Evolutionary conservation across 2,113 vertebrate genomes (phyloP), one percentile per base, ranked within the genome.

Genomic region (Apus apus): DNA sequence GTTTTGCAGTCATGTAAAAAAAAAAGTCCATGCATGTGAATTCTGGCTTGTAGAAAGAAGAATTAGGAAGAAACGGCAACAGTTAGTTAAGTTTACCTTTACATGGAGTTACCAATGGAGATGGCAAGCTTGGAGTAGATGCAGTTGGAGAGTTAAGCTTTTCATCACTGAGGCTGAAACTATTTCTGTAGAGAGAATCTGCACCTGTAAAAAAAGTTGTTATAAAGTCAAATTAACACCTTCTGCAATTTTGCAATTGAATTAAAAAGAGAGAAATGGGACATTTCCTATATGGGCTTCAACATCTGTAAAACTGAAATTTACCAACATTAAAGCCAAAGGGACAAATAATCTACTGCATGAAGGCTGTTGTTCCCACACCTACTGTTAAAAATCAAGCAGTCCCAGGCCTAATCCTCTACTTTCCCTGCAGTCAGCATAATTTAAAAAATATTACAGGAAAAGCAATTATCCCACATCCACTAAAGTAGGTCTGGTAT

Each of bases 141-240:
- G 97, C 93, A 8, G 98, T 98, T 27, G 98, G 98, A 27, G 98
- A 99, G 96, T 99, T 99, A 26, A 99, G 98, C 72, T 99, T 98
- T 97, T 99, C 99, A 32, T 99, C 99, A 13, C 99, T 99, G 97
- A 99, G 98, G 91, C 98, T 99, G 97, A 99, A 98, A 96, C 99
- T 99, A 92, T 98, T 98, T 94, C 99, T 98, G 91, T 97, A 99
- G 36, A 99, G 98, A 0, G 98, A 99, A 90, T 99, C 99, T 26
- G 98, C 99, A 98, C 99, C 99, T 99, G 97, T 84, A 57, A 54
- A 65, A 48, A 83, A 72, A 68, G 64, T 11, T 17, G 57, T 78
- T 26, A 71, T 26, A 32, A 81, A 76, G 13, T 51, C 48, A 53
- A 26, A 51, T 58, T 62, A 77, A 48, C 6, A 77, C 7, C 11